Percentiles rank a stretch among this genome's conserved stretches.
phyloP scores from a whole-genome alignment of 2,888 invertebrate species.

The Phaonia tiefii region DNA sequence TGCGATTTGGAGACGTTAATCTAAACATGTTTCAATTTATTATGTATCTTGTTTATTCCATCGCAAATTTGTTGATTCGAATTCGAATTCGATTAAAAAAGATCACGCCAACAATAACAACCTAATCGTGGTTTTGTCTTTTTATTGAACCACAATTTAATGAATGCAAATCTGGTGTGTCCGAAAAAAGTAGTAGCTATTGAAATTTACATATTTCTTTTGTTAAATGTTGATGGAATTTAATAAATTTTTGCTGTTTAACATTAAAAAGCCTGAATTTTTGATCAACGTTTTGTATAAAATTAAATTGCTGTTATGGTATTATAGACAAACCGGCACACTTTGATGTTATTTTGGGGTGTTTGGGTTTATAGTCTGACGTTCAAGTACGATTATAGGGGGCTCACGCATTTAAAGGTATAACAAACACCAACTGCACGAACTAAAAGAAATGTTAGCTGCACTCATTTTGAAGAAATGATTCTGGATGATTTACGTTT shows the following conservation, averaged over 20 bases:
- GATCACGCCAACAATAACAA: background rate
- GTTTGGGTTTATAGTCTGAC: too few species aligned
- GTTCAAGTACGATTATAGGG: too few species aligned
- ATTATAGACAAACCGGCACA: too few species aligned
- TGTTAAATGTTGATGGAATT: conserved; percentile 7
- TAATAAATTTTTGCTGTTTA: conserved; percentile 25
- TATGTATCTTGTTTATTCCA: conserved; percentile 60
- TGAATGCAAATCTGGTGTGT: conserved; percentile 4
- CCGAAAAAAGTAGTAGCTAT: conserved; percentile 20
- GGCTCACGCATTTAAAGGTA: too few species aligned
- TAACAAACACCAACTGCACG: too few species aligned
- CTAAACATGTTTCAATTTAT: conserved; percentile 69
- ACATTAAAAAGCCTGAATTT: conserved; percentile 3
- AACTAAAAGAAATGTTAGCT: too few species aligned
- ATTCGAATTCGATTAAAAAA: background rate
- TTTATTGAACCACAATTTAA: background rate
- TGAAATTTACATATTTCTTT: conserved; percentile 12
- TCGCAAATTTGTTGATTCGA: conserved; percentile 20
- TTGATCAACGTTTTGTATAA: too few species aligned
- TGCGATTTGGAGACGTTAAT: conserved; percentile 59
- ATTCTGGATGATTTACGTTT: too few species aligned
- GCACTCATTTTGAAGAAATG: too few species aligned
- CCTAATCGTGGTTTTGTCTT: background rate
- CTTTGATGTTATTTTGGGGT: too few species aligned
- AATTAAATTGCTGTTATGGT: too few species aligned